Percentiles rank a stretch among this genome's conserved stretches.
These are phyloP conservation scores for Aurelia sp. DNA, from an alignment of 30 jellyfish, hydroid and myxozoan species.

Conservation along the genomic window DNA sequence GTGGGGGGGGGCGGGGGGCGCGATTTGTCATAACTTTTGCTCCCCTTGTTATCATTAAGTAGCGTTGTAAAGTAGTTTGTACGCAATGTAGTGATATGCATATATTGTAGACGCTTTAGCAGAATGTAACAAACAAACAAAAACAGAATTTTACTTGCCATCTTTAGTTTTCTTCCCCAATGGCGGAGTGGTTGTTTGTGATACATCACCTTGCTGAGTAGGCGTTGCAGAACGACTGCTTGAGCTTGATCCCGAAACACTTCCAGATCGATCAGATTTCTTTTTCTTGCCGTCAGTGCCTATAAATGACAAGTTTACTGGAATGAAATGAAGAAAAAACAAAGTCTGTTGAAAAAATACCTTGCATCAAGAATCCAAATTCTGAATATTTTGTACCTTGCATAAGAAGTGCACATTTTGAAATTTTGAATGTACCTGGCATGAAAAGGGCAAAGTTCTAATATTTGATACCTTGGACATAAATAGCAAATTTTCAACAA, in stretches of 20 bases:
- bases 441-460: too few relatives aligned
- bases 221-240: slow-evolving; percentile 98
- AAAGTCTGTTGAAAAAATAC: neutral
- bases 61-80: too few relatives aligned
- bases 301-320: neutral
- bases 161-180: slow-evolving; percentile 49
- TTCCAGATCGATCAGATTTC: slow-evolving; percentile 77
- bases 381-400: slow-evolving; percentile 62
- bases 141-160: neutral
- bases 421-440: too few relatives aligned
- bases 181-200: slow-evolving; percentile 16
- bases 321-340: too few relatives aligned
- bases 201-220: slow-evolving; percentile 27
- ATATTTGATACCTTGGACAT: too few relatives aligned
- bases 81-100: too few relatives aligned
- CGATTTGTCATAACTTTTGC: too few relatives aligned
- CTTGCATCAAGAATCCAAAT: neutral
- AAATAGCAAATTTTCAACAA: slow-evolving; percentile 11
- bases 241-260: slow-evolving; percentile 85
- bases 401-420: too few relatives aligned
- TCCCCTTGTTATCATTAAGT: too few relatives aligned
- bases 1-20: too few relatives aligned
- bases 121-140: neutral
- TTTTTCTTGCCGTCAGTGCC: slow-evolving; percentile 81
- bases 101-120: neutral